A percentile compares a stretch with the other conserved stretches of the same genome.
These are phyloP conservation scores for Leucoraja ocellata DNA, from an alignment of 2,797 vertebrate species.

Conservation along the genomic window DNA sequence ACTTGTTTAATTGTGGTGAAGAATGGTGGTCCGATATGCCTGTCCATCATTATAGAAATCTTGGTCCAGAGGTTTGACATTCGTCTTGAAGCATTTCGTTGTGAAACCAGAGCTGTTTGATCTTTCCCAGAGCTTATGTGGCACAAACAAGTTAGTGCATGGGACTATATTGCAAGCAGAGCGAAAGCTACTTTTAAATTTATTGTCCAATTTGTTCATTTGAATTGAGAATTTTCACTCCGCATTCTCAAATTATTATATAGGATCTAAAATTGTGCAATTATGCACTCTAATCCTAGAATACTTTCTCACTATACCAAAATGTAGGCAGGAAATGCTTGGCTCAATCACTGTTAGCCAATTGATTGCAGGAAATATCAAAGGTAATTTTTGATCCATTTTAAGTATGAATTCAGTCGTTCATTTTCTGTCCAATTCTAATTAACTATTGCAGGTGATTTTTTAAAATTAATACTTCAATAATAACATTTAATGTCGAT, in stretches of 20 bases:
- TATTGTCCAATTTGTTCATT: background rate
- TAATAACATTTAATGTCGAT: background rate
- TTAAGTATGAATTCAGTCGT: background rate
- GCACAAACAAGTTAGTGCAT: background rate
- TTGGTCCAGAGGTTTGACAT: background rate
- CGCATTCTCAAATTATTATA: background rate
- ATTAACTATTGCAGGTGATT: background rate
- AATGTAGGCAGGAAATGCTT: background rate
- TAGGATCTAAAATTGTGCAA: background rate
- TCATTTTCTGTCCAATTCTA: background rate
- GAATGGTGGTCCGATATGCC: conserved; percentile 28
- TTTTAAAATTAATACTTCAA: background rate
- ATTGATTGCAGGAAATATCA: background rate
- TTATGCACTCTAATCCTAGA: background rate
- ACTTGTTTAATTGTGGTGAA: conserved; percentile 36
- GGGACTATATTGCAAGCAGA: background rate
- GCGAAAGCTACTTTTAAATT: background rate
- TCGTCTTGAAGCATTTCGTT: background rate
- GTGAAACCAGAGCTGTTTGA: background rate
- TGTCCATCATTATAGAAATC: conserved; percentile 10
- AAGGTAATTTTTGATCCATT: background rate
- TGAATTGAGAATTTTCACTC: background rate
- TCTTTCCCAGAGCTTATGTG: background rate
- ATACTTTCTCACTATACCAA: background rate
- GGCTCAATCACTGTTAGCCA: background rate